Evolutionary conservation across 2,113 vertebrate species (phyloP), one percentile per base, ranked within the genome.

Genomic region (Macheiramphus alcinus): DNA sequence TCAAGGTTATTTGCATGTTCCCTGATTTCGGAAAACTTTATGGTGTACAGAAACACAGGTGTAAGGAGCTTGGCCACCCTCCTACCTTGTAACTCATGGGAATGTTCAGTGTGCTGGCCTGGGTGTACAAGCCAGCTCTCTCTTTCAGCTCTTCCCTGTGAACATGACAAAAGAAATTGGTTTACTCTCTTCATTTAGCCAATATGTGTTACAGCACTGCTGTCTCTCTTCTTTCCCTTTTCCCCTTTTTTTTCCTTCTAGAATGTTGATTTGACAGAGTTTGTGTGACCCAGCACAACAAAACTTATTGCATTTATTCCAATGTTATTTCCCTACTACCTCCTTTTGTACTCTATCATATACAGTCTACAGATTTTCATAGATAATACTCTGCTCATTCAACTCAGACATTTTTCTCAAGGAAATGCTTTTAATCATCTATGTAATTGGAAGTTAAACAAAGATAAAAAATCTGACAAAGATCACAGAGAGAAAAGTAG

Each of bases 201-300:
- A 82, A 38, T 2, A 74, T 0, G 0, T 36, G 16, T 65, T 66
- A 36, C 3, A 65, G 11, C 6, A 7, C 14, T 68, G 19, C 11
- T 72, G 23, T 9, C 17, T 67, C 20, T n/a, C 52, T 75, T 58
- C 14, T 48, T 71, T 42, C 11, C 29, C 26, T 9, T 66, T 67
- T 15, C 3, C 38, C 4, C 7, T 70, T 9, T 66, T 66, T 56
- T 47, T 31, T 3, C 29, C 13, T 17, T n/a, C 23, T 59, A 45
- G 45, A 78, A 68, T 11, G 8, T 5, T 52, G 55, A 59, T 61
- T 81, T 74, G 4, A 5, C 23, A n/a, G 63, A 45, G 7, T 29
- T n/a, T 2, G 0, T 23, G 40, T 56, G 45, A 61, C 26, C 16
- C 9, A 48, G 36, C 16, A 43, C 6, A 67, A 50, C 19, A 58